Base-by-base conservation (phyloP, 2,797 vertebrate species). In the Xenentodon cancila region DNA sequence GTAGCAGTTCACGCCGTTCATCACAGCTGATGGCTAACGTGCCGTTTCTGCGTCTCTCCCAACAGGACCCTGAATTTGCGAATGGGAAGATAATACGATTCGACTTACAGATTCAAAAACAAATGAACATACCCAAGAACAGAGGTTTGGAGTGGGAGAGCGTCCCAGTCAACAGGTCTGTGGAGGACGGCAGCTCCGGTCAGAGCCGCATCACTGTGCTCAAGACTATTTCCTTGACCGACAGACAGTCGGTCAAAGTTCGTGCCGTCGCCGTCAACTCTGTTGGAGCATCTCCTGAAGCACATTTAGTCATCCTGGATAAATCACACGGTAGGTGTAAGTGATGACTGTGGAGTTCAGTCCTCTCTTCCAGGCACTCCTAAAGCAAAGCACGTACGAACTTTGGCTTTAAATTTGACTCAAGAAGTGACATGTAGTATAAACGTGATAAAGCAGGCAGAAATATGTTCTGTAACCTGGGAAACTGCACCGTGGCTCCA, bases 71-170 rank as follows among this genome's bases (percentile, higher is more conserved):
- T 4, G 79, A 76, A 62, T 60, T 86, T 73, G 71, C 95, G 54
- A 97, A 98, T 59, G 97, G 96, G 59, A 88, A 66, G 81, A 96
- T 99, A 55, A 59, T 77, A 46, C 58, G 55, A 1, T 97, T 95
- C 78, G 73, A 93, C 64, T 55, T 97, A 7, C 88, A 30, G 19
- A 60, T 76, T 66, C 60, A 73, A 78, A 61, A 66, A 0, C 45
- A 0, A 0, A 25, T 40, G 37, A 52, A 62, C 2, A 52, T 54
- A 56, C 3, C 5, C 7, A 48, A 7, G 16, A 76, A 57, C 43
- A 49, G 27, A 22, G 79, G 32, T 20, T 4, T 0, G 15, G 25
- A 37, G 12, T 44, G 19, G 66, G 58, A 79, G 49, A 54, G 0
- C 1, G 52, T 85, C 68, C 68, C 42, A 59, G 42, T 51, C 66